These are phyloP conservation scores for Drosophila nikananu DNA, from an alignment of 1,140 invertebrate species.

Conservation along the genomic window DNA sequence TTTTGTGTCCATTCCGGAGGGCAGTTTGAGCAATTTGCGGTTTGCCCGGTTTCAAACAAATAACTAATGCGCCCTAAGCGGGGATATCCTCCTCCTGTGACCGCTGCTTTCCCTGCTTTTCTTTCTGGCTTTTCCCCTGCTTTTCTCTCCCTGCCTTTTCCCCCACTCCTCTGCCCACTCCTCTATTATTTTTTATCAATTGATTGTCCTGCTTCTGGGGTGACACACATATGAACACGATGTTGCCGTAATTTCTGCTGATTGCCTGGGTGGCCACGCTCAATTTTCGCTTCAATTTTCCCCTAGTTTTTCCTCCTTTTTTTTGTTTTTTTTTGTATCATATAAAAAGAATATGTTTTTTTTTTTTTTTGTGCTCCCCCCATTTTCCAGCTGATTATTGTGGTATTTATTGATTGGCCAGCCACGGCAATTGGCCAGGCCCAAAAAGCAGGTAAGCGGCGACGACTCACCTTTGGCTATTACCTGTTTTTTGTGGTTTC, in stretches of 20 bases:
- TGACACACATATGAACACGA: slow-evolving; percentile 59
- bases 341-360: slow-evolving; percentile 65
- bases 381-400: slow-evolving; percentile 48
- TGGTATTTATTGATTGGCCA: slow-evolving; percentile 77
- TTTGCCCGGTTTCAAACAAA: slow-evolving; percentile 51
- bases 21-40: slow-evolving; percentile 77
- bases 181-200: slow-evolving; percentile 60
- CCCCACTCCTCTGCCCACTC: neutral
- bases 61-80: slow-evolving; percentile 72
- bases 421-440: slow-evolving; percentile 69
- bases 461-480: slow-evolving; percentile 6
- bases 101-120: slow-evolving; percentile 5
- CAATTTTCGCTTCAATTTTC: slow-evolving; percentile 52
- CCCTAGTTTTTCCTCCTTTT: neutral
- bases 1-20: slow-evolving; percentile 62
- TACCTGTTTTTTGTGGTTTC: slow-evolving; percentile 45
- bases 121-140: slow-evolving; percentile 3
- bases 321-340: neutral
- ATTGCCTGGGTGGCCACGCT: slow-evolving; percentile 65
- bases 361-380: neutral
- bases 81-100: slow-evolving; percentile 40
- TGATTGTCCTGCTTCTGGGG: slow-evolving; percentile 72
- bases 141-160: neutral
- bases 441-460: neutral
- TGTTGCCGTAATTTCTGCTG: slow-evolving; percentile 62